Conservation (phyloP, 2,797 vertebrate species). For the Helostoma temminkii region DNA sequence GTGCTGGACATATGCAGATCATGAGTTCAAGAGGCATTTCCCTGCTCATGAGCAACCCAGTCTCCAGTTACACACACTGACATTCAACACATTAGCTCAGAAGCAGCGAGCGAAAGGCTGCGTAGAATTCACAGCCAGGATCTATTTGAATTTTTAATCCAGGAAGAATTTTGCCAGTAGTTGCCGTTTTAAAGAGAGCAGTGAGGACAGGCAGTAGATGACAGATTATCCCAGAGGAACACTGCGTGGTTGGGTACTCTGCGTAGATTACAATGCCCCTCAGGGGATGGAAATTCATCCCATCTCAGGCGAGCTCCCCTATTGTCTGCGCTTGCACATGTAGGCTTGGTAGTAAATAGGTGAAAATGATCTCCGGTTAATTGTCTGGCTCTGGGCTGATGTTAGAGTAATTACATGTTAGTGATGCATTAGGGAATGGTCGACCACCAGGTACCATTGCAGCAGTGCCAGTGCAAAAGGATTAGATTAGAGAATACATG, state of each 20-base stretch:
- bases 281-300: constrained; percentile 64
- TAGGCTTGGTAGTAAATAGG: constrained; percentile 46
- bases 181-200: constrained; percentile 53
- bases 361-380: constrained; percentile 59
- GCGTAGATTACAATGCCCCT: constrained; percentile 37
- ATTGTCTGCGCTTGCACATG: constrained; percentile 45
- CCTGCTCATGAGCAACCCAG: constrained; percentile 19
- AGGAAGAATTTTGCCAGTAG: constrained; percentile 53
- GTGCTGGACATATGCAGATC: constrained; percentile 33
- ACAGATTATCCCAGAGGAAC: constrained; percentile 41
- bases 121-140: constrained; percentile 55
- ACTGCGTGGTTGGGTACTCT: constrained; percentile 1
- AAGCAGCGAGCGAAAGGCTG: constrained; percentile 26
- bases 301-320: constrained; percentile 21
- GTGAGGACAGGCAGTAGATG: constrained; percentile 32
- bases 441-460: neutral
- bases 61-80: constrained; percentile 64
- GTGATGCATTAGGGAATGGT: neutral
- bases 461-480: neutral
- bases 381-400: constrained; percentile 31
- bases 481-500: neutral
- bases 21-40: constrained; percentile 35
- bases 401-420: constrained; percentile 29
- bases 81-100: constrained; percentile 67
- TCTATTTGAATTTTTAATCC: constrained; percentile 49